Evolutionary conservation across 2,113 vertebrate species (phyloP).

Genomic region (Zeus faber): DNA sequence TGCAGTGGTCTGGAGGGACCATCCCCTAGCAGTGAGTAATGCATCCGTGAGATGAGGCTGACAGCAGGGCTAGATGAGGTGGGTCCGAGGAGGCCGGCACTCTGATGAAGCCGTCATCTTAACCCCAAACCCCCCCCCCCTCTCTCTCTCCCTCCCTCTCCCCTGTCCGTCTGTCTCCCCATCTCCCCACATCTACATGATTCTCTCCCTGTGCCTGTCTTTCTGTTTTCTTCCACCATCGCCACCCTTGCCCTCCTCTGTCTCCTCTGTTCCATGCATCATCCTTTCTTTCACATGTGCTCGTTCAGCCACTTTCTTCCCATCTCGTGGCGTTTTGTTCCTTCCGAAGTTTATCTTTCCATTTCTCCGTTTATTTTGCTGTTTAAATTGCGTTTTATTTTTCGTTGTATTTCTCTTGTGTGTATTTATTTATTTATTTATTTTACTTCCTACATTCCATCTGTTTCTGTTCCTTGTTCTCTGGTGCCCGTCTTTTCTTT

Average conservation of each 20-base stretch:
- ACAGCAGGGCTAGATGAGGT: conserved; percentile 24
- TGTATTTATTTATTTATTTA: too few species aligned
- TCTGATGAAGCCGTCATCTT: conserved; percentile 37
- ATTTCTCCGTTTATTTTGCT: background rate
- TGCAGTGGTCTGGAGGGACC: conserved; percentile 10
- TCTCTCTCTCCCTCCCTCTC: conserved; percentile 4
- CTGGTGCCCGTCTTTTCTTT: conserved; percentile 11
- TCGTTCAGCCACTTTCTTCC: background rate
- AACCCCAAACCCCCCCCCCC: background rate
- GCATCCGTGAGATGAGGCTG: conserved; percentile 22
- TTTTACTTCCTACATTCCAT: too few species aligned
- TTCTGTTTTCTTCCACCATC: background rate
- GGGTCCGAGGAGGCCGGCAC: conserved; percentile 14
- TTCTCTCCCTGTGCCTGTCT: background rate
- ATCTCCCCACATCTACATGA: background rate
- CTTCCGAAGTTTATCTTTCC: too few species aligned
- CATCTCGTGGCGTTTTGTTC: too few species aligned
- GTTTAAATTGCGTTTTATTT: background rate
- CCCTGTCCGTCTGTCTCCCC: conserved; percentile 11
- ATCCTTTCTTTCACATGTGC: background rate
- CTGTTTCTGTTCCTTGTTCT: too few species aligned
- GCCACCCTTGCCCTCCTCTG: background rate
- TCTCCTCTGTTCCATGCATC: background rate
- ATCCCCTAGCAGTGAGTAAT: conserved; percentile 34
- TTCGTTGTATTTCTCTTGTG: background rate